Base-by-base conservation (phyloP, 92 coral and sea anemone genomes). In the Parazoanthus atlanticus region DNA sequence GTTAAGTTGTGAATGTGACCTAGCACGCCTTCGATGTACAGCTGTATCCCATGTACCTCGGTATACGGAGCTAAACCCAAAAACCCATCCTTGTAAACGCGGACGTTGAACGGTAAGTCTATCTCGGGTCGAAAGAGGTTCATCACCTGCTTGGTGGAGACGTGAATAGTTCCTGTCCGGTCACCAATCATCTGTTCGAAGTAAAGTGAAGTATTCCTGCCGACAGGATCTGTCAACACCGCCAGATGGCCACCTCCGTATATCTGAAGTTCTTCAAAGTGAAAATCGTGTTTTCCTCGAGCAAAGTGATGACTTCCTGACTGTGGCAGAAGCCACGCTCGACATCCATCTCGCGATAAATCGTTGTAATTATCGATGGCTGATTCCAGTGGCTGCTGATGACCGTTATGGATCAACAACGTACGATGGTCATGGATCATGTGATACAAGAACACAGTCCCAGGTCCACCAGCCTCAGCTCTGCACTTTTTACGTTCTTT, bases 401-500 rank as follows among this genome's bases (percentile, higher is more conserved):
- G 79, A 12, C 96, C 93, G 65, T 93, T 93, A 54, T 93, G 84
- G 12, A 93, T 74, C 36, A 93, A 85, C 34, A 93, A 79, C 15
- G 96, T 93, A 25, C 96, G 96, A 80, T 93, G 96, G 29, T 86
- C 82, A n/a, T 93, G 87, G 25, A 89, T 78, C 96, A 93, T 89
- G 43, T 91, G 93, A 84, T 93, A 93, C 79, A 93, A 88, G 78
- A 93, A 93, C 38, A 93, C 92, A 28, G 96, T 93, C 3, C 96
- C 96, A 8, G 96, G 96, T 49, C 96, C 96, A 69, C 96, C 96
- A 23, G 96, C 85, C 86, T 93, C 96, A 23, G 96, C 96, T 41
- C 82, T 70, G 43, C 96, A 93, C 2, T 13, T 46, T 23, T 33
- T 64, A 36, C 31, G 54, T 30, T 85, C 91, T 72, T 43, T 70